Evolutionary conservation across 2,888 invertebrate genomes (phyloP).

Genomic region (Fragum whitleyi): DNA sequence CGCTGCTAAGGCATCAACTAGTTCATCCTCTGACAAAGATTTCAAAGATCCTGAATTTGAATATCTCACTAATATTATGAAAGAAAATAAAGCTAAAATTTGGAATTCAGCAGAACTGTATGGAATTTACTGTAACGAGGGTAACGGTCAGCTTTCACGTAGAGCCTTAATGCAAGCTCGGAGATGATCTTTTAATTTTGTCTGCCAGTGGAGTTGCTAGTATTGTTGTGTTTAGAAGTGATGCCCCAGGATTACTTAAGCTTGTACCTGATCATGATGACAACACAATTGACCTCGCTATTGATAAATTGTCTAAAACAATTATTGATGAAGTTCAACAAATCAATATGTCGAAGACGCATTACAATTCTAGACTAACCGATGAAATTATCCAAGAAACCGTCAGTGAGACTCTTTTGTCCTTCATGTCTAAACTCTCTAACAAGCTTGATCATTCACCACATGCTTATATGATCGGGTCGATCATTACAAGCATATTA

Average conservation of each 20-base stretch:
- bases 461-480: conserved; percentile 37
- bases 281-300: conserved; percentile 21
- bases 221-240: conserved; percentile 37
- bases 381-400: neutral
- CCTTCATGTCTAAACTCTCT: conserved; percentile 25
- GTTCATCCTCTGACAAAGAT: neutral
- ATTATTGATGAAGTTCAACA: conserved; percentile 27
- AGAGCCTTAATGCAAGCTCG: conserved; percentile 6
- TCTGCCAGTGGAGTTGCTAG: conserved; percentile 35
- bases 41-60: conserved; percentile 13
- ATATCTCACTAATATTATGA: conserved; percentile 12
- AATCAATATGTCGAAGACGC: conserved; percentile 8
- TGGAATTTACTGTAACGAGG: neutral
- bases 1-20: neutral
- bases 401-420: conserved; percentile 26
- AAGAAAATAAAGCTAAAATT: conserved; percentile 7
- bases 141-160: neutral
- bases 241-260: conserved; percentile 27
- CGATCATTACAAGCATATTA: conserved; percentile 28
- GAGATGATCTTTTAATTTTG: conserved; percentile 37
- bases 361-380: conserved; percentile 28
- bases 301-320: conserved; percentile 23
- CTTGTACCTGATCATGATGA: conserved; percentile 36
- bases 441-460: conserved; percentile 27
- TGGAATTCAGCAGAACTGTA: conserved; percentile 22